Percentiles rank a stretch among this genome's conserved stretches.
Evolutionary conservation across 2,797 vertebrate species (phyloP).

Genomic region (Falco rusticolus): DNA sequence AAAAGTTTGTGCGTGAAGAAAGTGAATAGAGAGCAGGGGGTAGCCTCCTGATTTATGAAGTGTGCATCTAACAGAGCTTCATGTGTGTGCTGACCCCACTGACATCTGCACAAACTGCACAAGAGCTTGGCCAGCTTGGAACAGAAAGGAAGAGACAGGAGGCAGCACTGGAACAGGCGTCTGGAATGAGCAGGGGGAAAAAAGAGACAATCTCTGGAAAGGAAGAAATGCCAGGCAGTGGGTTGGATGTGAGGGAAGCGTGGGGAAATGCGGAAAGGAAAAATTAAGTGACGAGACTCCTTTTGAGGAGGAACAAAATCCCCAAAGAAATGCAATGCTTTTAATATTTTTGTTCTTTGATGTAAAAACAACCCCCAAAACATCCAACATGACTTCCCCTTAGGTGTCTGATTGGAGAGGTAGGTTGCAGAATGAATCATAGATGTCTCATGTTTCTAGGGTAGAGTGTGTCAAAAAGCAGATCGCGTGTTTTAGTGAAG

Average conservation of each 20-base stretch:
- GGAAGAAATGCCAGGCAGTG: not conserved
- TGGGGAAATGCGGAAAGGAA: not conserved
- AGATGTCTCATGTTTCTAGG: conserved; percentile 15
- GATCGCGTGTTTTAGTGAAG: not conserved
- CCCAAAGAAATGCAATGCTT: not conserved
- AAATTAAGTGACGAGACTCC: not conserved
- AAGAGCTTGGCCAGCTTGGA: not conserved
- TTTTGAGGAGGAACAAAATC: conserved; percentile 41
- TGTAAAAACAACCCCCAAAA: conserved; percentile 27
- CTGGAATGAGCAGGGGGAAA: not conserved
- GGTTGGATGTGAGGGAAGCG: not conserved
- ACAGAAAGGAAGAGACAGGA: not conserved
- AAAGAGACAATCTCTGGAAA: not conserved
- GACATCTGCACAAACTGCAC: not conserved
- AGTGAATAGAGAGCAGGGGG: not conserved
- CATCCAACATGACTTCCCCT: not conserved
- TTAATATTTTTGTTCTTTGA: conserved; percentile 29
- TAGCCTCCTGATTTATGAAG: not conserved
- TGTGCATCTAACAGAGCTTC: not conserved
- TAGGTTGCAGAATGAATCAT: conserved; percentile 50
- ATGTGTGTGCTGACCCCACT: not conserved
- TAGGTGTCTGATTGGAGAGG: conserved; percentile 44
- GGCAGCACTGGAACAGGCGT: not conserved
- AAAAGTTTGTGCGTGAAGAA: not conserved
- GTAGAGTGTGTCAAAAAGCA: conserved; percentile 11